Evolutionary conservation across 2,113 vertebrate species (phyloP), one percentile per base, ranked within the genome.

Genomic region (Tonatia bakeri): DNA sequence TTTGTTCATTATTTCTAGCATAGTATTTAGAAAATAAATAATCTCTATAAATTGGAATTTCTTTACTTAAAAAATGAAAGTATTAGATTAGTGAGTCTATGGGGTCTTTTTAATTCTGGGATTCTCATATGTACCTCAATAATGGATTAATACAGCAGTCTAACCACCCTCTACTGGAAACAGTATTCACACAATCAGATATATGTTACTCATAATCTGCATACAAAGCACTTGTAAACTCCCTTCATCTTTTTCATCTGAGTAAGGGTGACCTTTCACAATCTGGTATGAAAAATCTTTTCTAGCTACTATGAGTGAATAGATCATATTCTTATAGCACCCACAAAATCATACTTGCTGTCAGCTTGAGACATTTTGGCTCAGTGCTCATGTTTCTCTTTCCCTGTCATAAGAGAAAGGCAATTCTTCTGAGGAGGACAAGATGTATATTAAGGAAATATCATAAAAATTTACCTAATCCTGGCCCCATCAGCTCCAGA

Each of bases 331-430:
- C 96, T 96, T 97, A 15, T 84, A 96, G 92, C 79, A 96, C 93
- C 96, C 91, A 96, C 98, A 98, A 98, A 98, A 84, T 98, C 95
- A 80, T 24, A 96, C 75, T 97, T 97, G 95, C 97, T 98, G 98
- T 98, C 98, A 98, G 52, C 82, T 96, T 98, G 98, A 98, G 98
- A 95, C 98, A 97, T 98, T 97, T 97, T 89, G 95, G 80, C 95
- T 98, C 52, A 0, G 16, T 89, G 72, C 95, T 98, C 92, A 92
- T 97, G 64, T 97, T 98, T 98, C 89, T 98, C 89, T 96, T 95
- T 96, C 0, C 0, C 92, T 98, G 96, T 97, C 95, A 94, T 0
- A 1, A 75, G 38, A 96, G 93, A 95, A 95, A 94, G 96, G 94
- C 96, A 96, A 98, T 98, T 91, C 89, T 97, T 97, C 40, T 61